Evolutionary conservation across 2,797 vertebrate species (phyloP).

Genomic region (Petrocephalus sullivani): DNA sequence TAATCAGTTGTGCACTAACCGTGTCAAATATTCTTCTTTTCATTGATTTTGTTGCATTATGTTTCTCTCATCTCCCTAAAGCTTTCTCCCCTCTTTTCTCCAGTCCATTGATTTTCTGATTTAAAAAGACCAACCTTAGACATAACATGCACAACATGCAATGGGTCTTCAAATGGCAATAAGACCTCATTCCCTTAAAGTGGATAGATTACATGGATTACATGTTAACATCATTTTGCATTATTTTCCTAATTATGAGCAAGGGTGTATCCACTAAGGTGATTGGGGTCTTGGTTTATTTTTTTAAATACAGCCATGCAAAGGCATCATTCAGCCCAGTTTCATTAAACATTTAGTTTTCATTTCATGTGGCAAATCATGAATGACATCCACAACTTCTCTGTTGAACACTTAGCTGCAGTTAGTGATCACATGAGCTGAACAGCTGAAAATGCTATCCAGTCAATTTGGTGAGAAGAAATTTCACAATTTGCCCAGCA

Average conservation of each 20-base stretch:
- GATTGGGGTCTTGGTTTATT: conserved; percentile 31
- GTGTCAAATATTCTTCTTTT: conserved; percentile 38
- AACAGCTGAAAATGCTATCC: background rate
- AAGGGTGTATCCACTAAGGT: conserved; percentile 33
- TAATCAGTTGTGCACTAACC: conserved; percentile 26
- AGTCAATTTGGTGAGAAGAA: background rate
- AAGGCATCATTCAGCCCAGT: conserved; percentile 23
- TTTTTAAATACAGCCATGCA: conserved; percentile 26
- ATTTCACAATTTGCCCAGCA: background rate
- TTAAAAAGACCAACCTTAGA: conserved; percentile 25
- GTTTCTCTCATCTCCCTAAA: conserved; percentile 13
- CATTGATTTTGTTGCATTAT: conserved; percentile 40
- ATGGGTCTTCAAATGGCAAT: conserved; percentile 23
- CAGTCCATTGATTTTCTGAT: conserved; percentile 40
- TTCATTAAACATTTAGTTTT: conserved; percentile 26
- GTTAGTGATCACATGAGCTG: background rate
- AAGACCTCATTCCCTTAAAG: conserved; percentile 18
- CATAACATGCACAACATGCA: conserved; percentile 13
- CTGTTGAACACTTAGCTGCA: background rate
- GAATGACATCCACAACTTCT: background rate
- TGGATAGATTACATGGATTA: background rate
- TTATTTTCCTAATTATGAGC: conserved; percentile 32
- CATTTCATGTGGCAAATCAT: background rate
- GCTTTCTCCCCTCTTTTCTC: conserved; percentile 21
- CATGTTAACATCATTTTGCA: conserved; percentile 35